A percentile compares a stretch with the other conserved stretches of the same genome.
phyloP scores from a whole-genome alignment of 2,797 vertebrate species.

The Phataginus tricuspis region DNA sequence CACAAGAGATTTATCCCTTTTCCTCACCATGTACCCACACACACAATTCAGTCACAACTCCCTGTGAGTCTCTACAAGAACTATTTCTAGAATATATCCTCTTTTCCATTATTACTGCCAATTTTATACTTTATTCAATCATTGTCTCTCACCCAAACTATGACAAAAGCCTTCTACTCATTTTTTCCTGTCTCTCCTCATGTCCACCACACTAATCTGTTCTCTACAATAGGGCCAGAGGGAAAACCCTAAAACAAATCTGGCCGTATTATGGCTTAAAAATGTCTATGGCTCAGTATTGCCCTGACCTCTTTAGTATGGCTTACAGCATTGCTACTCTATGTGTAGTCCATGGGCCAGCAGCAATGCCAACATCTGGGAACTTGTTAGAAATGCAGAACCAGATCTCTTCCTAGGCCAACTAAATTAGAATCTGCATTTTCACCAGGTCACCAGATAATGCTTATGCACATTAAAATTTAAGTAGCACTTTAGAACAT shows the following conservation, averaged over 20 bases:
- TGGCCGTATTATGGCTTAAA: neutral
- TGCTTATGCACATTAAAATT: neutral
- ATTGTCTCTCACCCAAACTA: neutral
- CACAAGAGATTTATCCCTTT: neutral
- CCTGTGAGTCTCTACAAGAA: neutral
- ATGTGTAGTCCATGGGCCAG: neutral
- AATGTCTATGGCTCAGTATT: neutral
- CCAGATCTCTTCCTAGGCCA: neutral
- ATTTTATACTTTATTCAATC: neutral
- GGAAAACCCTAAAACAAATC: neutral
- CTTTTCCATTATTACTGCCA: neutral
- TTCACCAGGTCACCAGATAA: neutral
- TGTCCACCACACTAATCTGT: neutral
- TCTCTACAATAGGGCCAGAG: neutral
- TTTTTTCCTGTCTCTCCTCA: neutral
- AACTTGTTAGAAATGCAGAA: constrained; percentile 1
- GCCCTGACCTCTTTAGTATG: neutral
- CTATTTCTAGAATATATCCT: neutral
- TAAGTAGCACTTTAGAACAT: neutral
- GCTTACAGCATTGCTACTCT: neutral
- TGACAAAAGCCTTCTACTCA: neutral
- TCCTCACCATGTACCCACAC: neutral
- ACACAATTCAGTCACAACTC: neutral
- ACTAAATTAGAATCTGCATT: neutral
- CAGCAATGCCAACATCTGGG: neutral